phyloP scores from a whole-genome alignment of 2,888 invertebrate genomes.

The Uropetala carovei region DNA sequence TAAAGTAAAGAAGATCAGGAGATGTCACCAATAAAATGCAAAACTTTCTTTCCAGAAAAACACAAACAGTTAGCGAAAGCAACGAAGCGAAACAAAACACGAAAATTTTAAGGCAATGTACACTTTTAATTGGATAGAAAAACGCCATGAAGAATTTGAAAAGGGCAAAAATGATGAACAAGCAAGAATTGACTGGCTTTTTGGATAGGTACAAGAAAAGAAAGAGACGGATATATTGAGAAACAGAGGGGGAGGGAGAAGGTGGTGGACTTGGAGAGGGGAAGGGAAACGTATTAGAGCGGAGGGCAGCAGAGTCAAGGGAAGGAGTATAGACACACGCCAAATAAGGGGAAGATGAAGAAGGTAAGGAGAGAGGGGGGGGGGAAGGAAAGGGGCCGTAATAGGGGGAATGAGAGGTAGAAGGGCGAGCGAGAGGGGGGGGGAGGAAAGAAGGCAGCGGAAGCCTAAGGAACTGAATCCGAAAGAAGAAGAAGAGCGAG shows the following conservation, averaged over 20 bases:
- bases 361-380: not conserved
- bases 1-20: too few relatives aligned
- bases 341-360: not conserved
- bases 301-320: not conserved
- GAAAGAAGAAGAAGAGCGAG: not conserved
- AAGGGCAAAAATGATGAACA: not conserved
- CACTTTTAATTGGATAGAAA: too few relatives aligned
- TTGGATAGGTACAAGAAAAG: not conserved
- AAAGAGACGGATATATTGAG: not conserved
- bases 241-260: not conserved
- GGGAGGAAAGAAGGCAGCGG: not conserved
- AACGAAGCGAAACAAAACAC: too few relatives aligned
- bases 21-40: too few relatives aligned
- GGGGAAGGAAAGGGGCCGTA: not conserved
- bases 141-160: not conserved
- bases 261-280: too few relatives aligned
- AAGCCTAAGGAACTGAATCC: constrained; percentile 12
- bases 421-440: not conserved
- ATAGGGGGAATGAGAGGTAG: not conserved
- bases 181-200: not conserved
- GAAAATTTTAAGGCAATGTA: too few relatives aligned
- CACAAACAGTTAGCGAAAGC: too few relatives aligned
- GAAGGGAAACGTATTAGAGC: not conserved
- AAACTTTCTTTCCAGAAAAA: too few relatives aligned
- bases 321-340: too few relatives aligned